Conservation (phyloP, 2,888 invertebrate species). For the Deilephila elpenor region DNA sequence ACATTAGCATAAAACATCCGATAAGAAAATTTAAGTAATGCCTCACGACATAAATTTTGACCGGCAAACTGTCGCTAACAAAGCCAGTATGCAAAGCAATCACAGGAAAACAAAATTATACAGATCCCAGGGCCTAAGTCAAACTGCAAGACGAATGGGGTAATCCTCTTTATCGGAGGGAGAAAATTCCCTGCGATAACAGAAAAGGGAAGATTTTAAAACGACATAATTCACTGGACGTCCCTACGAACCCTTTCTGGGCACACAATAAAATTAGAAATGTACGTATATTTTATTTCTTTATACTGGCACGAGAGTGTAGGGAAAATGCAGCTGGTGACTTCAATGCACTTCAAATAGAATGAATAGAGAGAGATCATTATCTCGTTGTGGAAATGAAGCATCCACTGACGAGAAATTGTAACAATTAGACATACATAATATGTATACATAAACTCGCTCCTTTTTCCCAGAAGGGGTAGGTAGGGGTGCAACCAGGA, state of each 20-base stretch:
- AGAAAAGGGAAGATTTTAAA: conserved; percentile 76
- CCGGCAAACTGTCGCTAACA: background rate
- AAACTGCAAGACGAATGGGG: conserved; percentile 66
- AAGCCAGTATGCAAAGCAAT: conserved; percentile 19
- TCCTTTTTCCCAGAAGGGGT: too few relatives aligned
- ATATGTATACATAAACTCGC: too few relatives aligned
- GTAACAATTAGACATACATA: too few relatives aligned
- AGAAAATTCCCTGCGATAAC: conserved; percentile 72
- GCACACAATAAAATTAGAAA: conserved; percentile 14
- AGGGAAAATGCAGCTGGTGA: background rate
- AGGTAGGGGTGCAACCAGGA: too few relatives aligned
- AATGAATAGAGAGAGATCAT: too few relatives aligned
- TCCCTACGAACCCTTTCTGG: conserved; percentile 59
- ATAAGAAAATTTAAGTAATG: background rate
- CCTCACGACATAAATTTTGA: background rate
- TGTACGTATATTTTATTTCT: background rate
- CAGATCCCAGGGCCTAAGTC: conserved; percentile 34
- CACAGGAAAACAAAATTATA: conserved; percentile 34
- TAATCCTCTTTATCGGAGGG: conserved; percentile 75
- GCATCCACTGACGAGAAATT: too few relatives aligned
- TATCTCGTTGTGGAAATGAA: too few relatives aligned
- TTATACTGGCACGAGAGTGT: background rate
- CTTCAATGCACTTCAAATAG: too few relatives aligned
- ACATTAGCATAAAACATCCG: background rate
- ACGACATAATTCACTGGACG: conserved; percentile 71